Evolutionary conservation across 2,888 invertebrate genomes (phyloP), one percentile per base, ranked within the genome.

Genomic region (Eristalis pertinax): DNA sequence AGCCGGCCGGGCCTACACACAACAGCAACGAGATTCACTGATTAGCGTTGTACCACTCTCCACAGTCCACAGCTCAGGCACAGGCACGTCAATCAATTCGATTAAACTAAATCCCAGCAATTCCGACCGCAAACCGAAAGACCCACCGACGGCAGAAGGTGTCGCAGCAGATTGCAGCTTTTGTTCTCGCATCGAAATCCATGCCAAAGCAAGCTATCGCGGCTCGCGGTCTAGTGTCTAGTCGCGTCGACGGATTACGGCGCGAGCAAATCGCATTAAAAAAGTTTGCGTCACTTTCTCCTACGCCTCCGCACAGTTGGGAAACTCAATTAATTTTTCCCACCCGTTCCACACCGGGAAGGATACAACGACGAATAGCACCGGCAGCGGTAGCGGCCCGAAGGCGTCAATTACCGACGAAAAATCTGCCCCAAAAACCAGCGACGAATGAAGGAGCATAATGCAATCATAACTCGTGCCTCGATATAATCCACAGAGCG

Each of bases 391-490:
- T 13, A 38, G 58, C 63, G 74, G 19, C 50, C 73, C 64, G 62
- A 58, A 65, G 77, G 85, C 81, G 68, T 77, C 85, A 77, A 85
- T 85, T 76, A 84, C 73, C 64, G 26, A 62, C 38, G 50, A 77
- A 78, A 76, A 76, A 73, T 64, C 75, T 72, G 72, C 65, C 76
- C 76, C 24, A 22, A 73, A 70, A 84, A 68, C 10, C 24, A 24
- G n/a, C n/a, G n/a, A n/a, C n/a, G n/a, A 13, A 7, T 24, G 60
- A 60, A 60, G 60, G 24, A 70, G 43, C 68, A 69, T 77, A 68
- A 77, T 77, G 81, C 73, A 81, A 81, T 86, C 85, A 82, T 86
- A 82, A 78, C 70, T 86, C 85, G 82, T 82, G 82, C 81, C 74
- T 82, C 85, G 70, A 81, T 78, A 81, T 78, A 77, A 74, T 77